A percentile compares a stretch with the other conserved stretches of the same genome.
Evolutionary conservation across 2,797 vertebrate species (phyloP).

Genomic region (Lepilemur ruficaudatus): DNA sequence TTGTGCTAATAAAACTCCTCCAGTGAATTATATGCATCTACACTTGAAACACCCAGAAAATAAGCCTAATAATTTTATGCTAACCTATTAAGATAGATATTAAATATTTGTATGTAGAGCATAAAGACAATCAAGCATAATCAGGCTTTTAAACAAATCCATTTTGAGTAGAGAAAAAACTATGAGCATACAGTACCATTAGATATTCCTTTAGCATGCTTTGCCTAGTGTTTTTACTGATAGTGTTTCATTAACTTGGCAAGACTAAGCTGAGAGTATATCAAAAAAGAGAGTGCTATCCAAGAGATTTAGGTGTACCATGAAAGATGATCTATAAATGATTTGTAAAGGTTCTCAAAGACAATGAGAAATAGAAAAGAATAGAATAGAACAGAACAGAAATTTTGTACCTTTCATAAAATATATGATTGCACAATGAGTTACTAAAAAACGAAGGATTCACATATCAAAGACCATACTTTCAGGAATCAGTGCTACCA

Average conservation of each 20-base stretch:
- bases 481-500: not conserved
- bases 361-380: not conserved
- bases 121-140: not conserved
- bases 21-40: not conserved
- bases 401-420: not conserved
- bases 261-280: not conserved
- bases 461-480: not conserved
- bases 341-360: not conserved
- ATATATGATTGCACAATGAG: not conserved
- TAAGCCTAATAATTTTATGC: not conserved
- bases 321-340: not conserved
- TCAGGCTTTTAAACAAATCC: constrained; percentile 32
- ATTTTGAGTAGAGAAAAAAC: constrained; percentile 17
- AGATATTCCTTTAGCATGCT: not conserved
- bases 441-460: not conserved
- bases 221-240: not conserved
- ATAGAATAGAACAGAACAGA: not conserved
- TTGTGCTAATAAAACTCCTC: not conserved
- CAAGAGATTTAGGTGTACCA: not conserved
- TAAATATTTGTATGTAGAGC: not conserved
- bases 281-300: not conserved
- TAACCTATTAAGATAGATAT: not conserved
- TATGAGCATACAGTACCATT: not conserved
- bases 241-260: not conserved
- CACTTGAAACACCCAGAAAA: constrained; percentile 22